Conservation (phyloP, 2,113 vertebrate genomes). For the Zingel zingel region DNA sequence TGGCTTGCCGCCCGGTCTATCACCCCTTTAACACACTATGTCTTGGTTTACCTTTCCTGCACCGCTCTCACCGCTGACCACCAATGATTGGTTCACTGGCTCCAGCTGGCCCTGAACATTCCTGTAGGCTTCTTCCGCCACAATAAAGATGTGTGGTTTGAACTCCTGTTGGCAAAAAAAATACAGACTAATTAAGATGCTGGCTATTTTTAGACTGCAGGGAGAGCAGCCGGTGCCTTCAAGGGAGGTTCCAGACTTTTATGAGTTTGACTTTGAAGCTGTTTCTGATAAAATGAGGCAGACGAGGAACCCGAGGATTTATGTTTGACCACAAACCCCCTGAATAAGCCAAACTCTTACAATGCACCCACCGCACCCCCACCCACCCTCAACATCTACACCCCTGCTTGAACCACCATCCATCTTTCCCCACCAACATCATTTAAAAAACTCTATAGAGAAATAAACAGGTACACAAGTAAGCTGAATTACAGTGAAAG, state of each 20-base stretch:
- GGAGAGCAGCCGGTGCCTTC: neutral
- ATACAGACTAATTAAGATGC: slow-evolving; percentile 12
- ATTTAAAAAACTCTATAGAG: neutral
- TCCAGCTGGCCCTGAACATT: slow-evolving; percentile 91
- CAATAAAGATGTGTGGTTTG: slow-evolving; percentile 94
- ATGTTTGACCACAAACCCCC: neutral
- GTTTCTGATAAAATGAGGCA: neutral
- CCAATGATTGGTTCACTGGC: slow-evolving; percentile 92
- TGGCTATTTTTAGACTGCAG: neutral
- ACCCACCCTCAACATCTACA: neutral
- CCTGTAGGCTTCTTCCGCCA: slow-evolving; percentile 95
- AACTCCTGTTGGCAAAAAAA: slow-evolving; percentile 85
- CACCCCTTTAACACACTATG: neutral
- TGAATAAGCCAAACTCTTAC: neutral
- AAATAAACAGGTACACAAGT: neutral
- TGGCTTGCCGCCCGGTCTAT: no score
- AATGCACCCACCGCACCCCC: neutral
- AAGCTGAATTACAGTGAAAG: neutral
- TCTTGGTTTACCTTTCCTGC: slow-evolving; percentile 92
- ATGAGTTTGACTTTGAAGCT: slow-evolving; percentile 1
- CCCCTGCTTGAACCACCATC: neutral
- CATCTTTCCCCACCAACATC: neutral
- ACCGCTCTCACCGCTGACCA: slow-evolving; percentile 98
- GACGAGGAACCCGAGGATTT: neutral
- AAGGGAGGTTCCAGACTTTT: neutral